These are phyloP conservation scores for Cepaea nemoralis DNA, from an alignment of 1,140 invertebrate species.

Conservation along the genomic window DNA sequence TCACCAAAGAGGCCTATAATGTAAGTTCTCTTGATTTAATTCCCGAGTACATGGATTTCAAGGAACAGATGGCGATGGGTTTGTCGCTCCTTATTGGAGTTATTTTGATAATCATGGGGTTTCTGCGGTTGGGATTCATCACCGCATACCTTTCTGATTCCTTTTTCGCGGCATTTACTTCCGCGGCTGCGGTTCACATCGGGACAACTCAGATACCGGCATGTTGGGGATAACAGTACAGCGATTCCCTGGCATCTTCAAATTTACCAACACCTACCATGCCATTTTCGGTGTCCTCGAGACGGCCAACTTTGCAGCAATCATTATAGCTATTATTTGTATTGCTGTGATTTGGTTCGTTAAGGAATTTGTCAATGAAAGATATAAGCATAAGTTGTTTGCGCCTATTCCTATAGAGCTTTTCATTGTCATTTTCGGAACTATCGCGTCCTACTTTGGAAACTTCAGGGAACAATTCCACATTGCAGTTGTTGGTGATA, in stretches of 20 bases:
- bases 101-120: slow-evolving; percentile 79
- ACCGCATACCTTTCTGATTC: slow-evolving; percentile 89
- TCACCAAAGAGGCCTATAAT: slow-evolving; percentile 43
- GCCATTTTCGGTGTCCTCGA: slow-evolving; percentile 65
- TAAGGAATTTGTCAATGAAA: slow-evolving; percentile 85
- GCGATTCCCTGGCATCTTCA: slow-evolving; percentile 57
- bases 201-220: slow-evolving; percentile 90
- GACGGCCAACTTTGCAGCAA: slow-evolving; percentile 67
- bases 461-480: slow-evolving; percentile 67
- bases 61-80: slow-evolving; percentile 59
- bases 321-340: slow-evolving; percentile 80
- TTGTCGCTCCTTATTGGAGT: slow-evolving; percentile 60
- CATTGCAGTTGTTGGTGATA: slow-evolving; percentile 71
- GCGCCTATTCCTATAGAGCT: slow-evolving; percentile 90
- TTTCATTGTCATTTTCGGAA: slow-evolving; percentile 78
- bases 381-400: slow-evolving; percentile 79
- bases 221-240: slow-evolving; percentile 80
- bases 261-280: slow-evolving; percentile 66
- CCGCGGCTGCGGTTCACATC: slow-evolving; percentile 90
- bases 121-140: slow-evolving; percentile 85
- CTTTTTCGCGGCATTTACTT: slow-evolving; percentile 91
- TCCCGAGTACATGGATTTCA: slow-evolving; percentile 66
- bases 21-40: slow-evolving; percentile 51
- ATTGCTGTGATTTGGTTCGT: slow-evolving; percentile 83
- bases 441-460: slow-evolving; percentile 68